Base-by-base conservation (phyloP, 64 coral and sea anemone genomes). In the Porites australiensis region DNA sequence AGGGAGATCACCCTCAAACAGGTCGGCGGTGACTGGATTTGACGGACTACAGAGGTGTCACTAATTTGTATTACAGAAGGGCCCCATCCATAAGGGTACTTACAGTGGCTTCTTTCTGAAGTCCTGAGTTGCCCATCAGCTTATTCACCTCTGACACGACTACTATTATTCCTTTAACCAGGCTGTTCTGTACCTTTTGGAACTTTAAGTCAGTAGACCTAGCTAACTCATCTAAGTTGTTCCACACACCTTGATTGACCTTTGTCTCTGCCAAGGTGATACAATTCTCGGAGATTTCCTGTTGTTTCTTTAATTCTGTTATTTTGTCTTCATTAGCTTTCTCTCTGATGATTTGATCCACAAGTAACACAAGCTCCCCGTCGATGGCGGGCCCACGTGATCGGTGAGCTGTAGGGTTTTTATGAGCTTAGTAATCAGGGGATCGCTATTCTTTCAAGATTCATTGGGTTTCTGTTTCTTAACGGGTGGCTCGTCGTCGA, bases 11-110 rank as follows among this genome's bases (percentile, higher is more conserved):
- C 68, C 65, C 45, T 63, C 27, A 87, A 71, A 87, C 66, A 87
- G 46, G 10, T 87, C 2, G 10, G 65, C 48, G 37, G 82, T 70
- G 6, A 87, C 85, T 53, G 44, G 68, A 72, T 74, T 87, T 0
- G 85, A 72, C 70, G 85, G 67, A 47, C 65, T 70, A 44, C 85
- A 91, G 45, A 92, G 90, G 58, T 92, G 72, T 74, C 90, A 64
- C n/a, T 91, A 91, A 79, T 80, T 80, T 67, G 66, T 18, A 59
- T 91, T 82, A 70, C 69, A 72, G 72, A 72, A 65, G 68, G 58
- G 57, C 11, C 58, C 63, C 19, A 88, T 88, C n/a, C 53, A 88
- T 88, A 8, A 88, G 49, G 50, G 86, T 44, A 88, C 70, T 54
- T 22, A 37, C 27, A 37, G 65, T 11, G 27, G 50, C 74, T 19